Base-by-base conservation (phyloP, 2,797 vertebrate species). In the Gallinago stenura region DNA sequence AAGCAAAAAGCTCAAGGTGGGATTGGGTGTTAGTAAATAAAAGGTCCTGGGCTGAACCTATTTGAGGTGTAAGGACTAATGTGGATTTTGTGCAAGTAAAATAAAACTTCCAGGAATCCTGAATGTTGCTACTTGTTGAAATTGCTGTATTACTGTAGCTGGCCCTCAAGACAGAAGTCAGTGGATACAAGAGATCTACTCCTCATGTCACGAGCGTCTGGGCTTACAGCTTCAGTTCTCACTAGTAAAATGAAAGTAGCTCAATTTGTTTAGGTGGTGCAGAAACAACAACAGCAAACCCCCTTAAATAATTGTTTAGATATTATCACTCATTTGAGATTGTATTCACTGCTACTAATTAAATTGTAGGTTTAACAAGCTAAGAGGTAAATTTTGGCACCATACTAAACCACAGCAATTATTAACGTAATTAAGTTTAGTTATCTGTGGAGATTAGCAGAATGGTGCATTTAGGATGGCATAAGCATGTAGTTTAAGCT, bases 371-470 rank as follows among this genome's bases (percentile, higher is more conserved):
- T 26, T 78, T 90, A 91, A 93, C 89, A 95, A 86, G 78, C 68
- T 31, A 84, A 89, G 76, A 93, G 81, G 89, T 87, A 78, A 94
- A 96, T 80, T 83, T 45, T 96, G 95, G 93, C 95, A 95, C 20
- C 0, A 0, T 54, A 46, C 58, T 93, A 94, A 97, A 92, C 96
- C 93, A 89, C 92, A 88, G 58, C 79, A 86, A 71, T 93, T 96
- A 89, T 89, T 90, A 91, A 89, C 48, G 64, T 75, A 95, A 95
- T 97, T 96, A 93, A 94, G 82, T 82, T 77, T 92, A 87, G 85
- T 80, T 97, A 87, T 92, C 95, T 87, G 31, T 17, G 53, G 73
- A 71, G 89, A 93, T 94, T 92, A 96, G 83, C 56, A 87, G 83
- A 95, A 80, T 73, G 53, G 56, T 90, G 80, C 46, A 31, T 70